phyloP scores from a whole-genome alignment of 2,797 vertebrate genomes.

The Rhyacichthys aspro region DNA sequence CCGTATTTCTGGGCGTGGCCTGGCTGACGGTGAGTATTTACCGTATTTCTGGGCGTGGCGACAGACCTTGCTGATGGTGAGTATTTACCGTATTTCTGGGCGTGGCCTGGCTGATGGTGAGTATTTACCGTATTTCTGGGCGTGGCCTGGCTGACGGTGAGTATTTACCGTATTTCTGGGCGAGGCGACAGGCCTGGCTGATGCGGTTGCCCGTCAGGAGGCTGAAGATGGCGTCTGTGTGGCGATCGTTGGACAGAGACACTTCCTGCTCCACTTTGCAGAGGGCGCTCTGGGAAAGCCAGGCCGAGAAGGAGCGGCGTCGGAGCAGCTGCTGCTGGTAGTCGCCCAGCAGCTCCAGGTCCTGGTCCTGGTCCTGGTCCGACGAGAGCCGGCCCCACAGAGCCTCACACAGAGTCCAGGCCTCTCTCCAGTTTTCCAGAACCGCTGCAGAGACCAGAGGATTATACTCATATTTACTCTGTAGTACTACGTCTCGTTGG shows the following conservation, averaged over 20 bases:
- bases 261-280: conserved; percentile 86
- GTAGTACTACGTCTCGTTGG: no score
- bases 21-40: no score
- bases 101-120: no score
- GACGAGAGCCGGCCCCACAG: conserved; percentile 87
- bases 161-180: conserved; percentile 70
- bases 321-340: conserved; percentile 87
- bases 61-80: no score
- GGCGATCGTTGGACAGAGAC: conserved; percentile 66
- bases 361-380: conserved; percentile 56
- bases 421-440: conserved; percentile 86
- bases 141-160: no score
- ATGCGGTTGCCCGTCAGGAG: conserved; percentile 90
- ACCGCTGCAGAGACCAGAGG: conserved; percentile 63
- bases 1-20: no score
- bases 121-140: not conserved
- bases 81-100: no score
- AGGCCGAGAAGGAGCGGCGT: conserved; percentile 86
- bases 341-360: conserved; percentile 57
- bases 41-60: no score
- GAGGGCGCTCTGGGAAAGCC: conserved; percentile 84
- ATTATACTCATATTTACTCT: no score
- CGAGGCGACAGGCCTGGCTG: conserved; percentile 90
- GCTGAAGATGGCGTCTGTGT: conserved; percentile 89
- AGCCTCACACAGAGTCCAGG: conserved; percentile 91